These are phyloP conservation scores for Aplodontia rufa DNA, from an alignment of 2,113 vertebrate species.

Conservation along the genomic window DNA sequence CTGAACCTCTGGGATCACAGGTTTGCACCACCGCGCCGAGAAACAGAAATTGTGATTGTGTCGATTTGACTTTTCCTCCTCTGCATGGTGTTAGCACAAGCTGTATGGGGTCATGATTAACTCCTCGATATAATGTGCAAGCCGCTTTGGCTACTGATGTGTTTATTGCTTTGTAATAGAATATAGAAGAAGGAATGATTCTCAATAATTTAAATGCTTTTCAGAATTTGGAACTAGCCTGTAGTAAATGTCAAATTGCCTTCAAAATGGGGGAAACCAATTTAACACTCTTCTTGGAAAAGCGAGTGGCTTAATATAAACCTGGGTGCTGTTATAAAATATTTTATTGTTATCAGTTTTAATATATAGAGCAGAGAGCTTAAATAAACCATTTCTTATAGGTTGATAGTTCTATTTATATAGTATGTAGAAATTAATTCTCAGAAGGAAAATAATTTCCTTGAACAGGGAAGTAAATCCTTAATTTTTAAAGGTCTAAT, in stretches of 20 bases:
- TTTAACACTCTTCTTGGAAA: constrained; percentile 35
- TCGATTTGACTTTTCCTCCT: background rate
- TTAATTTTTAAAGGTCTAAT: background rate
- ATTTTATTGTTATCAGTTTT: constrained; percentile 19
- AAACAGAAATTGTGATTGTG: constrained; percentile 39
- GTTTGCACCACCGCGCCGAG: no score
- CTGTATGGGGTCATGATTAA: background rate
- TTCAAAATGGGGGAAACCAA: background rate
- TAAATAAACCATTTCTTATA: constrained; percentile 24
- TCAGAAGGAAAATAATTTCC: background rate
- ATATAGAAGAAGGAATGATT: constrained; percentile 28
- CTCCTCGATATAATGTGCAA: background rate
- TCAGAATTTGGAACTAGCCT: constrained; percentile 38
- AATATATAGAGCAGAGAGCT: background rate
- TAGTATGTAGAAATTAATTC: background rate
- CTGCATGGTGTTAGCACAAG: background rate
- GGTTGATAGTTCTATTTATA: constrained; percentile 2
- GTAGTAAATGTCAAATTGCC: constrained; percentile 50
- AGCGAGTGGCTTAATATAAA: constrained; percentile 19
- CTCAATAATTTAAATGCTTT: constrained; percentile 46
- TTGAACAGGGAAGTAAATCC: background rate
- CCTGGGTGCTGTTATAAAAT: background rate
- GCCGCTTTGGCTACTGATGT: constrained; percentile 24
- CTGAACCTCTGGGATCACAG: no score
- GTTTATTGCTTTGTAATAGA: constrained; percentile 41